Percentiles rank a stretch among this genome's conserved stretches.
These are phyloP conservation scores for Dermochelys coriacea DNA, from an alignment of 2,797 vertebrate species.

Conservation along the genomic window DNA sequence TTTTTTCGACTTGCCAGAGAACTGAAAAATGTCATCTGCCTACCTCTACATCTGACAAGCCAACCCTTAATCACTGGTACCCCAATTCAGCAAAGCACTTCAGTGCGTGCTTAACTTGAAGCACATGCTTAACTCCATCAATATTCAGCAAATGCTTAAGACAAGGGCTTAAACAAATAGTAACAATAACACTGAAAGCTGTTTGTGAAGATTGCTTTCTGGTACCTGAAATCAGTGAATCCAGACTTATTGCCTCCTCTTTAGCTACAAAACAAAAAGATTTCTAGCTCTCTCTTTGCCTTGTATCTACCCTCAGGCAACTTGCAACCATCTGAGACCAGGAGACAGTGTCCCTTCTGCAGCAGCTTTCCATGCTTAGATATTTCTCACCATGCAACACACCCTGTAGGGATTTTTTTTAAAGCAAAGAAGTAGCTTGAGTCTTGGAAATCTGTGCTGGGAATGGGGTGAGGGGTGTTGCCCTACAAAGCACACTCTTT, in stretches of 20 bases:
- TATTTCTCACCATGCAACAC: not conserved
- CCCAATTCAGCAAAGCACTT: too few species aligned
- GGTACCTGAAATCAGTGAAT: not conserved
- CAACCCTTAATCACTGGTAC: not conserved
- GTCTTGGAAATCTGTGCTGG: not conserved
- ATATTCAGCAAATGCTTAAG: not conserved
- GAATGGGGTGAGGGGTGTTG: not conserved
- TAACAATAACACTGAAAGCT: not conserved
- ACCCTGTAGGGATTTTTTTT: not conserved
- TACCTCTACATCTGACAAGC: not conserved
- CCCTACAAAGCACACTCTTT: not conserved
- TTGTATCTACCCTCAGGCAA: not conserved
- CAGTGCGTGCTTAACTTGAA: not conserved
- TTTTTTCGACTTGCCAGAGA: not conserved
- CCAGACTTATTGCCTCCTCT: not conserved
- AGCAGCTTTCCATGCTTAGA: not conserved
- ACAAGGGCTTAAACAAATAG: not conserved
- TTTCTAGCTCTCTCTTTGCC: not conserved
- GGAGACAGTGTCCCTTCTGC: not conserved
- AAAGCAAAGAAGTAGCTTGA: not conserved
- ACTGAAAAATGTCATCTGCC: not conserved
- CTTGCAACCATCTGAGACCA: fast-evolving
- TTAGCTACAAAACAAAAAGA: not conserved
- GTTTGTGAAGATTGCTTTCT: not conserved
- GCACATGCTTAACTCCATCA: not conserved